phyloP scores from a whole-genome alignment of 1,140 invertebrate genomes.

The Thrips palmi region DNA sequence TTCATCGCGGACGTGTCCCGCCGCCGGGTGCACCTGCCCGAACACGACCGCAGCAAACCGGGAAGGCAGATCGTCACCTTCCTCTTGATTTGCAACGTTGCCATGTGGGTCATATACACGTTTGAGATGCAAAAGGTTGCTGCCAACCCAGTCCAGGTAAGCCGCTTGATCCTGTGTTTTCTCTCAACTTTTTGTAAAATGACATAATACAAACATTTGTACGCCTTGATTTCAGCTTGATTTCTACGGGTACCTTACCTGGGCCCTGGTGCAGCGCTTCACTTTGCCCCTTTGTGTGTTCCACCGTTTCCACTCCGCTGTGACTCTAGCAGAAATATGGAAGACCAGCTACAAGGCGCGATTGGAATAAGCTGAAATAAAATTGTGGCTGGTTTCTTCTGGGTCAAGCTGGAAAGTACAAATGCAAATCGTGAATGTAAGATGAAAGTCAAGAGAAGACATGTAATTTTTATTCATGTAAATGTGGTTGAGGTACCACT shows the following conservation, averaged over 20 bases:
- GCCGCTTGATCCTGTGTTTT: neutral
- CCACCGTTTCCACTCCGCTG: slow-evolving; percentile 90
- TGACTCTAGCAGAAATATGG: slow-evolving; percentile 95
- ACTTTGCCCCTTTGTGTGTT: slow-evolving; percentile 92
- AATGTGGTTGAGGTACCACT: no score
- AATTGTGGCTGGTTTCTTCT: no score
- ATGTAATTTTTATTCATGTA: no score
- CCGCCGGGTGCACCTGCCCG: slow-evolving; percentile 69
- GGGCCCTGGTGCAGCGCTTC: slow-evolving; percentile 84
- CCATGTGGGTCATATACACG: slow-evolving; percentile 90
- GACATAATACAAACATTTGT: neutral
- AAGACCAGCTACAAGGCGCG: slow-evolving; percentile 91
- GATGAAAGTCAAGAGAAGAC: no score
- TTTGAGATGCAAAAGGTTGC: slow-evolving; percentile 89
- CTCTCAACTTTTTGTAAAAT: neutral
- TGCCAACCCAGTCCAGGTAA: slow-evolving; percentile 56
- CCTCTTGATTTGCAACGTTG: slow-evolving; percentile 83
- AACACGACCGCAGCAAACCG: slow-evolving; percentile 83
- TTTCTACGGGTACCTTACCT: slow-evolving; percentile 86
- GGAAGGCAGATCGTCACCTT: slow-evolving; percentile 90
- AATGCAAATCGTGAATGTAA: no score
- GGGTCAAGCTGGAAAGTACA: no score
- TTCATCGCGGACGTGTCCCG: slow-evolving; percentile 90
- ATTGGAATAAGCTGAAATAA: slow-evolving; percentile 40
- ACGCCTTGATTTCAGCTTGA: slow-evolving; percentile 44